These are phyloP conservation scores for Drosophila leontia DNA, from an alignment of 1,140 invertebrate genomes.

Conservation along the genomic window DNA sequence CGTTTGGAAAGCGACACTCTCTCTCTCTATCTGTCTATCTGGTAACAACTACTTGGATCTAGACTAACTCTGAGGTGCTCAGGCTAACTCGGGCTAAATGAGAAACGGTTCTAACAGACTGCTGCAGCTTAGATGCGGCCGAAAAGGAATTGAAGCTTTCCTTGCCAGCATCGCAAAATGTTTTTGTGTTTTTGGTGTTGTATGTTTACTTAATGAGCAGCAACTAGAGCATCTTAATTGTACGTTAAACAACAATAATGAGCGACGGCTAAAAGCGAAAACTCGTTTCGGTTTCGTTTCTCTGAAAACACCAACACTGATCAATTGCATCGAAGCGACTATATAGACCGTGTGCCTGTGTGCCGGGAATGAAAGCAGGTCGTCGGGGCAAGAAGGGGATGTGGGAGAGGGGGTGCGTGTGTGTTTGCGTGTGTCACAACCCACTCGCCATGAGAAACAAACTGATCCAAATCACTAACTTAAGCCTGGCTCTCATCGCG, in stretches of 20 bases:
- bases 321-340: conserved; percentile 38
- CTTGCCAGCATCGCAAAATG: conserved; percentile 27
- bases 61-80: conserved; percentile 56
- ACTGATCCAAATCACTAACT: conserved; percentile 61
- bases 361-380: conserved; percentile 37
- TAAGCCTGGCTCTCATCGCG: conserved; percentile 79
- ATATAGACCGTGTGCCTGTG: conserved; percentile 31
- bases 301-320: conserved; percentile 53
- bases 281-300: conserved; percentile 23
- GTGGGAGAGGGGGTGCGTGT: neutral
- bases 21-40: neutral
- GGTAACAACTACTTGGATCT: conserved; percentile 54
- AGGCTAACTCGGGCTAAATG: conserved; percentile 48
- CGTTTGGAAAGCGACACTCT: conserved; percentile 35
- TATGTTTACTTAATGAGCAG: conserved; percentile 44
- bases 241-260: conserved; percentile 70
- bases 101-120: conserved; percentile 38
- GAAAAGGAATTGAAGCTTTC: conserved; percentile 60
- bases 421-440: conserved; percentile 53
- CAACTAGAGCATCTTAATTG: conserved; percentile 60
- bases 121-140: conserved; percentile 33
- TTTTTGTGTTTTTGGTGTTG: conserved; percentile 20
- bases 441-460: conserved; percentile 55
- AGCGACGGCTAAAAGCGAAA: conserved; percentile 59
- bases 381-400: conserved; percentile 39